Conservation (phyloP, 2,113 vertebrate genomes). For the Labeo rohita region DNA sequence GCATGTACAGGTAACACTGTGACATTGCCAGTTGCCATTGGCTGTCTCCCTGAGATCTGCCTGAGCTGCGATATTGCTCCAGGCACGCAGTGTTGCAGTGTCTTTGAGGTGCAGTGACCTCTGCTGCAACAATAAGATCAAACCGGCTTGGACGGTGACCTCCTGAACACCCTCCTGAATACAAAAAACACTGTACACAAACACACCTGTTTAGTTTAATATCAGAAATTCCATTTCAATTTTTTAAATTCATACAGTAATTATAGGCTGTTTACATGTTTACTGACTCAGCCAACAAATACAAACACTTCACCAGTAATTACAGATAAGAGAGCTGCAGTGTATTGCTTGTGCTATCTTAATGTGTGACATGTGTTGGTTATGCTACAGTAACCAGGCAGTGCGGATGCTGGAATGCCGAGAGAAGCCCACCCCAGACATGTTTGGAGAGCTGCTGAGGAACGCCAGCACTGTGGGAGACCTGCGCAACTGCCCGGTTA, state of each 20-base stretch:
- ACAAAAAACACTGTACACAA: not conserved
- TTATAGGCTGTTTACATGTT: not conserved
- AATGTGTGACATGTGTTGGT: constrained; percentile 14
- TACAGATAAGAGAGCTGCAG: constrained; percentile 11
- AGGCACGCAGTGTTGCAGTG: constrained; percentile 25
- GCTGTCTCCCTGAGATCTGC: constrained; percentile 21
- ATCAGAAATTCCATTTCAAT: not conserved
- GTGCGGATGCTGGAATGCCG: constrained; percentile 93
- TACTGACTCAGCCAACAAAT: constrained; percentile 2
- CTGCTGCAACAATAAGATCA: constrained; percentile 3
- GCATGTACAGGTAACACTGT: not conserved
- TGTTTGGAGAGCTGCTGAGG: constrained; percentile 93
- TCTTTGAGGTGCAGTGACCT: constrained; percentile 28
- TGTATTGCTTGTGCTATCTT: constrained; percentile 13
- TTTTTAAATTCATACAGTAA: not conserved
- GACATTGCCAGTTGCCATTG: not conserved
- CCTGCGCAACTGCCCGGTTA: constrained; percentile 90
- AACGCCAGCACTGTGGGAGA: constrained; percentile 96
- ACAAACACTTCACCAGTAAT: not conserved
- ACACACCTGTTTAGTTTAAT: not conserved
- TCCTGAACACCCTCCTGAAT: not conserved
- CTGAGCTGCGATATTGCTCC: not conserved
- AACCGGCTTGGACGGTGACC: not conserved
- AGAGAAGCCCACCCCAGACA: constrained; percentile 91
- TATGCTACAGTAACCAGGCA: constrained; percentile 87